Conservation (phyloP, 2,113 vertebrate genomes). For the Benitochromis conjunctus region DNA sequence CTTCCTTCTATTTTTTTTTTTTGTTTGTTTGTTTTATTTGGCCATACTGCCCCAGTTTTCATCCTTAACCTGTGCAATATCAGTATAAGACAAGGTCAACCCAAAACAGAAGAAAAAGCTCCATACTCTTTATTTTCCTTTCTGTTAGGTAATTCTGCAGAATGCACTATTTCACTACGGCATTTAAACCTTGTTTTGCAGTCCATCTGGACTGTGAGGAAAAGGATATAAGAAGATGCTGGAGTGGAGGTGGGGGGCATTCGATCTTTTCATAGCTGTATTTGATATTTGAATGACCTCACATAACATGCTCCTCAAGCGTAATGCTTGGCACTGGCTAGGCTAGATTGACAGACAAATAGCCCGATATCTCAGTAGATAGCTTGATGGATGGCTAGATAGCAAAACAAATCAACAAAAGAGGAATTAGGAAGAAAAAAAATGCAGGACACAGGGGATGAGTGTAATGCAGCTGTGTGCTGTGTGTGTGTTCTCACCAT, state of each 20-base stretch:
- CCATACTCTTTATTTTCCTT: neutral
- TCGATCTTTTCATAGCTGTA: neutral
- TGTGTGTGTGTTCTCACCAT: constrained; percentile 36
- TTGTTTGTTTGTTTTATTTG: neutral
- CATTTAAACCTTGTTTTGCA: neutral
- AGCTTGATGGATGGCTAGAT: neutral
- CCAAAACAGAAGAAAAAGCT: neutral
- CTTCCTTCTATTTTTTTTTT: neutral
- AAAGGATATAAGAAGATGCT: neutral
- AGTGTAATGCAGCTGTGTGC: constrained; percentile 5
- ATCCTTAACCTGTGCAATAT: neutral
- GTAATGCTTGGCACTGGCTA: neutral
- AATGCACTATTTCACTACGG: neutral
- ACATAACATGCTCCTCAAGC: neutral
- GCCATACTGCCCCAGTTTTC: neutral
- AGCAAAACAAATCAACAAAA: neutral
- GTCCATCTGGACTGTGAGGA: neutral
- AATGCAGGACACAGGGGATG: neutral
- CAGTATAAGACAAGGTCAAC: neutral
- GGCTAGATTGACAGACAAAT: neutral
- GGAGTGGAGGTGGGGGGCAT: neutral
- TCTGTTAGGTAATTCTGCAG: neutral
- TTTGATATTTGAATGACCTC: neutral
- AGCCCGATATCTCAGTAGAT: neutral
- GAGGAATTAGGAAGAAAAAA: neutral